A percentile compares a stretch with the other conserved stretches of the same genome.
Conservation (phyloP, 2,113 vertebrate genomes). For the Seriola rivoliana region DNA sequence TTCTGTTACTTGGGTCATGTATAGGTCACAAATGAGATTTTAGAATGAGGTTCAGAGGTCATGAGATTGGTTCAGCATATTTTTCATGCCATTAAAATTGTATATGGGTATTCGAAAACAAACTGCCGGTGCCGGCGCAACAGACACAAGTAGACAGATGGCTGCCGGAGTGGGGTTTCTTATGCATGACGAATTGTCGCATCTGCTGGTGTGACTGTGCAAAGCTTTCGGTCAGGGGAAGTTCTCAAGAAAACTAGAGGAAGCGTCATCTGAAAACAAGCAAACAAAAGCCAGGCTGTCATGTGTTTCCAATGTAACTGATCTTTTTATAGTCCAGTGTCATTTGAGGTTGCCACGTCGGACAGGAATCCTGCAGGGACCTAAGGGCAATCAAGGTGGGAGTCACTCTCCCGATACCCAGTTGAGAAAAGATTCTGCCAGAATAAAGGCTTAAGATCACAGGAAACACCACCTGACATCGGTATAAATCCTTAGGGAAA, state of each 20-base stretch:
- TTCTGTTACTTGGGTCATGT: constrained; percentile 64
- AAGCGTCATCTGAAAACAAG: constrained; percentile 54
- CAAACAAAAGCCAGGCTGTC: constrained; percentile 60
- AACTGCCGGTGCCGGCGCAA: constrained; percentile 62
- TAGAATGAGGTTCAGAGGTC: constrained; percentile 53
- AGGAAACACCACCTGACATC: constrained; percentile 34
- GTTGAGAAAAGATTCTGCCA: constrained; percentile 67
- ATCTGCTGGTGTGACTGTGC: constrained; percentile 76
- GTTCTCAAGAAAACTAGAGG: constrained; percentile 68
- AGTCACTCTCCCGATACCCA: constrained; percentile 53
- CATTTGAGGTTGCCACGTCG: not conserved
- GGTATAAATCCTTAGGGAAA: constrained; percentile 23
- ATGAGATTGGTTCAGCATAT: constrained; percentile 58
- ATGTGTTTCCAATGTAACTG: constrained; percentile 44
- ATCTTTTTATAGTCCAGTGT: constrained; percentile 45
- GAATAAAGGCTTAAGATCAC: constrained; percentile 59
- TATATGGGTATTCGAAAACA: constrained; percentile 68
- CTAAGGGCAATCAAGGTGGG: constrained; percentile 52
- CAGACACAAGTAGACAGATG: constrained; percentile 81
- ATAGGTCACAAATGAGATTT: constrained; percentile 63
- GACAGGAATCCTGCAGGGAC: constrained; percentile 37
- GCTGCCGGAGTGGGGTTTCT: constrained; percentile 77
- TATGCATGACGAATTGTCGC: constrained; percentile 75
- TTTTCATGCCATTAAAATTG: constrained; percentile 72
- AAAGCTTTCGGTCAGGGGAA: constrained; percentile 53